Evolutionary conservation across 2,113 vertebrate genomes (phyloP).

Genomic region (Coryphaenoides rupestris): DNA sequence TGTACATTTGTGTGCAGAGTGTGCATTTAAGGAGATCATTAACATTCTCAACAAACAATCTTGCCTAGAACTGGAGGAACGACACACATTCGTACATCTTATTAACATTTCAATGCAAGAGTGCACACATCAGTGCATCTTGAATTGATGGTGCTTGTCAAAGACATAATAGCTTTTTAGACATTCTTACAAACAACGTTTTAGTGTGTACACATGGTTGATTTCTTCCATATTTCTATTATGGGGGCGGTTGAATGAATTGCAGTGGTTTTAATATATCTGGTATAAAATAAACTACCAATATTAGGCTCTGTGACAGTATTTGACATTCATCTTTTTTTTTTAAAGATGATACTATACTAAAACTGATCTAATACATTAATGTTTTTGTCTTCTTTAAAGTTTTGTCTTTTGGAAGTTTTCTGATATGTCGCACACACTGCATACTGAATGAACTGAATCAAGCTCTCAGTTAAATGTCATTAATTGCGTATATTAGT

Average conservation of each 20-base stretch:
- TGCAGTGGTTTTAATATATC: not conserved
- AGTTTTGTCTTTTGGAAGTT: too few species aligned
- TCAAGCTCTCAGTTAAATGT: too few species aligned
- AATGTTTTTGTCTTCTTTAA: too few species aligned
- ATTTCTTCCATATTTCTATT: not conserved
- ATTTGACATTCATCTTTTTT: too few species aligned
- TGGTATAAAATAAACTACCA: too few species aligned
- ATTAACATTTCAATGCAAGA: constrained; percentile 22
- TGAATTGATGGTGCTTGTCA: not conserved
- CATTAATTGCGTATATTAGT: too few species aligned
- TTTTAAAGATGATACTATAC: too few species aligned
- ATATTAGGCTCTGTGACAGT: too few species aligned
- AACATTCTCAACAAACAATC: constrained; percentile 20
- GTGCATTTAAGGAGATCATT: constrained; percentile 20
- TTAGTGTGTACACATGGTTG: not conserved
- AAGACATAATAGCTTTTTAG: not conserved
- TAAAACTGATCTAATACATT: too few species aligned
- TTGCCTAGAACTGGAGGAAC: constrained; percentile 5
- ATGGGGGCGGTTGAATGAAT: not conserved
- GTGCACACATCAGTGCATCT: not conserved
- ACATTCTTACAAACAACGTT: not conserved
- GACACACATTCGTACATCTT: not conserved
- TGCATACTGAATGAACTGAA: too few species aligned
- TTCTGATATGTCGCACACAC: too few species aligned
- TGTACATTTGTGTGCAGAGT: constrained; percentile 8